Base-by-base conservation (phyloP, 2,113 vertebrate species). In the Rhodinocichla rosea region DNA sequence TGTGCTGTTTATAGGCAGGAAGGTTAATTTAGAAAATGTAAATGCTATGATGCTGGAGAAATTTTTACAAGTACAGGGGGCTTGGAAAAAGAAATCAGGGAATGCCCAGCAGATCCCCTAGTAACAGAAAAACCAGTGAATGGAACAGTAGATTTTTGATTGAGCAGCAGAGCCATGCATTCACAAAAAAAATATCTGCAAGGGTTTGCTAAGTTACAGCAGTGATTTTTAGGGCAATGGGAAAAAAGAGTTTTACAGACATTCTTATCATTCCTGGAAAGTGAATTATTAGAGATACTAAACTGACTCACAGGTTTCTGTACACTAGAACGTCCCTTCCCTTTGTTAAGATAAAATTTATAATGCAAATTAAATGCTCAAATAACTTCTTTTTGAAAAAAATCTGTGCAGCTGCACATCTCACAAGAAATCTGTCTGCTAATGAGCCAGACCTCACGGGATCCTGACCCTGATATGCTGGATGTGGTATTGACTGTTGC, bases 401-500 rank as follows among this genome's bases (percentile, higher is more conserved):
- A 35, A 28, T 32, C 39, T 40, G 17, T 45, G 10, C 21, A 64
- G 44, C 15, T 65, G 13, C 15, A 53, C 8, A 37, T 65, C 6
- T 50, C 30, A 33, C 11, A 39, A 15, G n/a, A 53, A 52, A 40
- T 45, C 26, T 52, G 15, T 15, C 26, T 59, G 13, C 8, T 57
- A 30, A 35, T 17, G 2, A 80, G 18, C 45, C 40, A 53, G 17
- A 64, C 8, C 3, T 32, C 14, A 8, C 2, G 44, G 13, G 9
- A 87, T 18, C n/a, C n/a, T 1, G 0, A 65, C 10, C 4, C 7
- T 13, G 53, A 32, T 12, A 47, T 17, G 30, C 30, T 14, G 2
- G 4, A 20, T 21, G 3, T 26, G 8, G 4, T 18, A 64, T 1
- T 45, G 15, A 39, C 45, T 10, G 3, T 6, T 49, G 11, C 39